phyloP scores from a whole-genome alignment of 2,888 invertebrate genomes.

The Sphinx pinastri region DNA sequence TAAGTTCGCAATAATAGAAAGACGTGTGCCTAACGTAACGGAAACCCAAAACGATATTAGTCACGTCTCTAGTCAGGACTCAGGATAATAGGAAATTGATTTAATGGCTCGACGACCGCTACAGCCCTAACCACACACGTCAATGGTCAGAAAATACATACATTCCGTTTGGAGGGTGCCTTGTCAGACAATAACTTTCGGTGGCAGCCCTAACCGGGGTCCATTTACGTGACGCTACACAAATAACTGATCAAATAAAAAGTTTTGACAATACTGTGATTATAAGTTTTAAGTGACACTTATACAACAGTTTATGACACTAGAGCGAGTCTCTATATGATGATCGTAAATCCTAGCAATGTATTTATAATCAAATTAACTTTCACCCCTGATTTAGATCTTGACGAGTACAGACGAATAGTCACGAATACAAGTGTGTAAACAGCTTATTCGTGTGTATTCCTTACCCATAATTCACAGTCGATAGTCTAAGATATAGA shows the following conservation, averaged over 20 bases:
- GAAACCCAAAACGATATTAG: conserved; percentile 10
- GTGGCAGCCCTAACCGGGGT: not conserved
- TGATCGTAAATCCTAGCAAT: too few relatives aligned
- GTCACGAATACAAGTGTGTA: too few relatives aligned
- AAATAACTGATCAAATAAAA: not conserved
- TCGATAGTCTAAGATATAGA: too few relatives aligned
- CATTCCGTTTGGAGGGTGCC: conserved; percentile 1
- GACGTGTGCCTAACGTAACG: conserved; percentile 7
- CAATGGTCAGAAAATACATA: conserved; percentile 18
- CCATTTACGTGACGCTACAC: not conserved
- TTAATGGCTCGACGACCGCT: conserved; percentile 43
- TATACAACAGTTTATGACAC: not conserved
- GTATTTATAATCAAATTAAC: too few relatives aligned
- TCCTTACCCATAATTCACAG: too few relatives aligned
- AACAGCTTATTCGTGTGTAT: too few relatives aligned
- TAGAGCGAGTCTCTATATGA: too few relatives aligned
- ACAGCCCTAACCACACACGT: conserved; percentile 28
- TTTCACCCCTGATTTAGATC: too few relatives aligned
- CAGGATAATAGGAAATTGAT: conserved; percentile 38
- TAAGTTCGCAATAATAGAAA: too few relatives aligned
- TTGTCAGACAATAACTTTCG: conserved; percentile 9
- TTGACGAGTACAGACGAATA: too few relatives aligned
- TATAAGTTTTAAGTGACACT: not conserved
- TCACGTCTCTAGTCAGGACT: conserved; percentile 7
- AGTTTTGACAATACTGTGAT: not conserved